A percentile compares a stretch with the other conserved stretches of the same genome.
phyloP scores from a whole-genome alignment of 1,140 invertebrate genomes.

The Neodiprion pinetum region DNA sequence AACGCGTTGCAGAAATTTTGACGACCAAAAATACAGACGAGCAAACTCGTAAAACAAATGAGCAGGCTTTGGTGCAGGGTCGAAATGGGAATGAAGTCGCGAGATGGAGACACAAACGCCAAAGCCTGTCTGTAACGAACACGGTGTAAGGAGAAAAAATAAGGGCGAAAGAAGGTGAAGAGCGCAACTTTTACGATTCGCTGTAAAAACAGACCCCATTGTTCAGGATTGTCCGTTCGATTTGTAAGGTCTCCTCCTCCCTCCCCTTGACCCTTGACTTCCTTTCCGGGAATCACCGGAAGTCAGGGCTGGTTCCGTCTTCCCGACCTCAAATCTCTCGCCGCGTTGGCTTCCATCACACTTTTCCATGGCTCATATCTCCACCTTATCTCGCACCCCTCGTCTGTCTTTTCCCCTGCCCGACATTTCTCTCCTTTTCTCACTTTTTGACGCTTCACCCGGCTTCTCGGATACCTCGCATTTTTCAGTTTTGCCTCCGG shows the following conservation, averaged over 20 bases:
- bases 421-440: neutral
- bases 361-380: conserved; percentile 7
- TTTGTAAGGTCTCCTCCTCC: neutral
- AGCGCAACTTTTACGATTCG: neutral
- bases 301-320: neutral
- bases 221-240: neutral
- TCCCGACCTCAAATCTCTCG: neutral
- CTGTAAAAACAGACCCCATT: conserved; percentile 4
- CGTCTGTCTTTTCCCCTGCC: neutral
- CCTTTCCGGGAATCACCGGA: neutral
- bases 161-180: neutral
- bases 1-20: too few relatives aligned
- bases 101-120: neutral
- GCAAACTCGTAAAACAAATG: too few relatives aligned
- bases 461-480: too few relatives aligned
- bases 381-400: neutral
- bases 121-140: neutral
- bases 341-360: neutral
- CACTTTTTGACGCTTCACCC: too few relatives aligned
- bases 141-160: neutral
- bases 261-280: neutral
- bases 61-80: too few relatives aligned
- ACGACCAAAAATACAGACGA: too few relatives aligned
- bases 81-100: neutral
- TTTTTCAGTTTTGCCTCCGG: neutral